phyloP scores from a whole-genome alignment of 2,113 vertebrate species.

The Chitala chitala region DNA sequence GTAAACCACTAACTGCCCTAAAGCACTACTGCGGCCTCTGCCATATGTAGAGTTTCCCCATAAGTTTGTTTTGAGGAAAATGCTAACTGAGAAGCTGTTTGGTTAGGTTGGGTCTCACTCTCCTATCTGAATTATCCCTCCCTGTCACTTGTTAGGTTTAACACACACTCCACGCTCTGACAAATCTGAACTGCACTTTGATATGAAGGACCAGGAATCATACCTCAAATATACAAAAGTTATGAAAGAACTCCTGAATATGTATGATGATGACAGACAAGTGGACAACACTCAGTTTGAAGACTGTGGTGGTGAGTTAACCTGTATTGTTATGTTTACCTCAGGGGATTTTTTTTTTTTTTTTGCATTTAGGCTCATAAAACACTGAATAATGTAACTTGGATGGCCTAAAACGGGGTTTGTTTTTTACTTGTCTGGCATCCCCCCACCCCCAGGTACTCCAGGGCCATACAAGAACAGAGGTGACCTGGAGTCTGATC shows the following conservation, averaged over 20 bases:
- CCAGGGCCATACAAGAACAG: conserved; percentile 57
- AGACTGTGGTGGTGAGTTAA: conserved; percentile 71
- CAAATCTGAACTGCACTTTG: conserved; percentile 76
- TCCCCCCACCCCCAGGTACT: conserved; percentile 45
- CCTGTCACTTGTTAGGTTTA: conserved; percentile 52
- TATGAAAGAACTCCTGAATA: conserved; percentile 55
- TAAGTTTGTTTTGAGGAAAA: no score
- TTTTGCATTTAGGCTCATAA: no score
- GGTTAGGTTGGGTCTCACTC: no score
- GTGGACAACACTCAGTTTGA: conserved; percentile 51
- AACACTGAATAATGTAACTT: no score
- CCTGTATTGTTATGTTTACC: no score
- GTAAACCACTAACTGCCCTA: no score
- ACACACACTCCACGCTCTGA: conserved; percentile 60
- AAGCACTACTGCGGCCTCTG: no score
- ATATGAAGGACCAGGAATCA: not conserved
- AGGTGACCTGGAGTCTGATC: conserved; percentile 46
- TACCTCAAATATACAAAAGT: conserved; percentile 50
- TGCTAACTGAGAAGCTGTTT: no score
- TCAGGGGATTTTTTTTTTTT: not conserved
- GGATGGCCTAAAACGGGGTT: no score
- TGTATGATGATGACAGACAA: conserved; percentile 54
- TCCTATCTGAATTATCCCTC: not conserved
- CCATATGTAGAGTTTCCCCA: no score
- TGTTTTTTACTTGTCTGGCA: no score